A percentile compares a stretch with the other conserved stretches of the same genome.
phyloP scores from a whole-genome alignment of 2,113 vertebrate species.

The Albula glossodonta region DNA sequence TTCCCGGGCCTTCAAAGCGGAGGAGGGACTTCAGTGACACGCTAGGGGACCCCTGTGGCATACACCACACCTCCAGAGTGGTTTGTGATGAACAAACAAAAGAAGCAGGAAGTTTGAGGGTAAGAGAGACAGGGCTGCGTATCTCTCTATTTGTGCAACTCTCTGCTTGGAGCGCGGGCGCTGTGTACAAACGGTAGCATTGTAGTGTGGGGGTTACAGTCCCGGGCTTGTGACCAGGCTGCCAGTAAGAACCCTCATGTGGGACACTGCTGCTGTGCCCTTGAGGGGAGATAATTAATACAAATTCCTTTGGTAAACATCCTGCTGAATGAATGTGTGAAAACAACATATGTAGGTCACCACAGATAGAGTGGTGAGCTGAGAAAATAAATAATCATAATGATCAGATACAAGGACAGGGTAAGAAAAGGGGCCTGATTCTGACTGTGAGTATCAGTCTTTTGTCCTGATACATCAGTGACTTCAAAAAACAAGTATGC shows the following conservation, averaged over 20 bases:
- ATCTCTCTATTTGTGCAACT: background rate
- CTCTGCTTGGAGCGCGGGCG: background rate
- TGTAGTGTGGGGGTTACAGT: background rate
- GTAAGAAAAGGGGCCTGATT: background rate
- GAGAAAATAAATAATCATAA: background rate
- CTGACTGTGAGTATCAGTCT: background rate
- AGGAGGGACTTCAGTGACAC: constrained; percentile 38
- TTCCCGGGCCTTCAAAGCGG: constrained; percentile 51
- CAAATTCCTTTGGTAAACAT: background rate
- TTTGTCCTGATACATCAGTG: background rate
- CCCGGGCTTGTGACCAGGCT: background rate
- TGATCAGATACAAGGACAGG: background rate
- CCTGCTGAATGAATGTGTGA: background rate
- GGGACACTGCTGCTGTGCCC: background rate
- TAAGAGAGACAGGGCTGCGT: background rate
- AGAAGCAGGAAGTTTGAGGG: background rate
- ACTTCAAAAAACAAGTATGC: background rate
- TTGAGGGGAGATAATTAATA: background rate
- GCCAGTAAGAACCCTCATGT: background rate
- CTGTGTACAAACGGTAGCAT: background rate
- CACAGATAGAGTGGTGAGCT: background rate
- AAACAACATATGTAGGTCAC: no score
- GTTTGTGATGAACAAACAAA: background rate
- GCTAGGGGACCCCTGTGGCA: background rate
- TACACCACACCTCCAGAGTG: background rate